Evolutionary conservation across 1,140 invertebrate species (phyloP).

Genomic region (Eumaeus atala): DNA sequence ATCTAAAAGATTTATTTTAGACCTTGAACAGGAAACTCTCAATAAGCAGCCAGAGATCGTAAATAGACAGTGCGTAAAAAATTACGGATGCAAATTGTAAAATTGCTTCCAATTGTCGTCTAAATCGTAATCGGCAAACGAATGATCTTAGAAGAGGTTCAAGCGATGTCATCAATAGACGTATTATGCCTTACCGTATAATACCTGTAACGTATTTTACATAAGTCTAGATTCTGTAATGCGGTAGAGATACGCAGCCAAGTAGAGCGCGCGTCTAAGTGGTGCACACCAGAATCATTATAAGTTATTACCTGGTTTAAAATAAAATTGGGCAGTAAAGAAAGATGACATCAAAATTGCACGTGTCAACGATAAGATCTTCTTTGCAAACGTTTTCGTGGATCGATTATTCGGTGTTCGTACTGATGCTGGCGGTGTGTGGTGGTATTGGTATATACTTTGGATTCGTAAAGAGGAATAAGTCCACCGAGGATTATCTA

Average conservation of each 20-base stretch:
- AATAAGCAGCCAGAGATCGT: neutral
- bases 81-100: slow-evolving; percentile 1
- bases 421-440: slow-evolving; percentile 81
- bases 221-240: no score
- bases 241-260: no score
- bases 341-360: slow-evolving; percentile 29
- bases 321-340: neutral
- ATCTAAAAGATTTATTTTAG: neutral
- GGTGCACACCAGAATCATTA: no score
- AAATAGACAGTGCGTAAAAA: slow-evolving; percentile 9
- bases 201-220: neutral
- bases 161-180: neutral
- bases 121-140: neutral
- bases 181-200: neutral
- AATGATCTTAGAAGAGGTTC: slow-evolving; percentile 4
- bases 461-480: slow-evolving; percentile 81
- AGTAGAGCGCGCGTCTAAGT: no score
- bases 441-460: slow-evolving; percentile 86
- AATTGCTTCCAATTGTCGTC: slow-evolving; percentile 5
- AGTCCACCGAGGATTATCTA: slow-evolving; percentile 84
- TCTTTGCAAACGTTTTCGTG: slow-evolving; percentile 79
- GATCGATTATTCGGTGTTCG: slow-evolving; percentile 83
- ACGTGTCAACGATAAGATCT: slow-evolving; percentile 76
- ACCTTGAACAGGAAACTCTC: neutral
- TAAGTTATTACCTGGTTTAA: no score